Percentiles rank a stretch among this genome's conserved stretches.
Conservation (phyloP, 2,888 invertebrate species). For the Aspidiotus destructor region DNA sequence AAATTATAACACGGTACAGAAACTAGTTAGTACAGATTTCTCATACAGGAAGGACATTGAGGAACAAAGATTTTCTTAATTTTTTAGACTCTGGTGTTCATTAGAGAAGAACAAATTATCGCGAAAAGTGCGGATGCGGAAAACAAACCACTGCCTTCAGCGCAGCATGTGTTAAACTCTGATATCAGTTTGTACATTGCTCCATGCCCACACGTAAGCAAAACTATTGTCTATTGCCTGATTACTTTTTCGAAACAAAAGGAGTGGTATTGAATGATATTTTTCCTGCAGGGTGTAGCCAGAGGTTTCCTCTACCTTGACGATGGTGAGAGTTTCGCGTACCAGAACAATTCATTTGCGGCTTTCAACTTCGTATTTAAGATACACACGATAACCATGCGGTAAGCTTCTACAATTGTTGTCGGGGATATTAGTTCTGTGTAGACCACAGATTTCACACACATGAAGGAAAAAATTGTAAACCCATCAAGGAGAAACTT, state of each 20-base stretch:
- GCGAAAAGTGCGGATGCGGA: slow-evolving; percentile 58
- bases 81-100: slow-evolving; percentile 80
- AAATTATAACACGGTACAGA: neutral
- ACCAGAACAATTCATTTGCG: slow-evolving; percentile 62
- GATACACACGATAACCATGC: no score
- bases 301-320: slow-evolving; percentile 79
- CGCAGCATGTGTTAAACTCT: slow-evolving; percentile 75
- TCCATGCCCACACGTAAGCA: slow-evolving; percentile 51
- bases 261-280: neutral
- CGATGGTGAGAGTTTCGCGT: slow-evolving; percentile 75
- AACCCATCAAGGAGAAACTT: no score
- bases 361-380: slow-evolving; percentile 51
- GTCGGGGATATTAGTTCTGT: no score
- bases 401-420: no score
- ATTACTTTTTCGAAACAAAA: neutral
- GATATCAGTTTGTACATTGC: slow-evolving; percentile 86
- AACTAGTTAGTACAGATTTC: no score
- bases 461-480: no score
- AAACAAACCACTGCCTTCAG: slow-evolving; percentile 76
- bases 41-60: no score
- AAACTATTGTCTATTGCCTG: neutral
- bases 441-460: no score
- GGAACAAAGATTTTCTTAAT: slow-evolving; percentile 34
- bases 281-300: slow-evolving; percentile 51
- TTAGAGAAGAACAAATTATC: slow-evolving; percentile 81